Evolutionary conservation across 2,888 invertebrate species (phyloP).

Genomic region (Platerodrilus igneus): DNA sequence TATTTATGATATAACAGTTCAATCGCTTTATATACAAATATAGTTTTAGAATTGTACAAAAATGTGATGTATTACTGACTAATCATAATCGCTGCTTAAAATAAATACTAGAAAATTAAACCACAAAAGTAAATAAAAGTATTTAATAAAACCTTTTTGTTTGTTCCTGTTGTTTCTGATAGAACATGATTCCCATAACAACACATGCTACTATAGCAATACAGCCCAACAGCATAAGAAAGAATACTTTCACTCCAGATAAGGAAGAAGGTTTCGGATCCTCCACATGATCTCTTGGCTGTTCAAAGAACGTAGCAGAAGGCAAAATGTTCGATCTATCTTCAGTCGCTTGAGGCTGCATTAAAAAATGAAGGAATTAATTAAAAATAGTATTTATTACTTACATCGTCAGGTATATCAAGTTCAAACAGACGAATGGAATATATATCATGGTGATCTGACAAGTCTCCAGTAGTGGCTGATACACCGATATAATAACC

Average conservation of each 20-base stretch:
- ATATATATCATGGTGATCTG: conserved; percentile 93
- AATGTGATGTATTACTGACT: not conserved
- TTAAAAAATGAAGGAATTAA: conserved; percentile 22
- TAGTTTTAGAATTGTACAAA: not conserved
- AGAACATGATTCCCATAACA: conserved; percentile 86
- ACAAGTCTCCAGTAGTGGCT: conserved; percentile 94
- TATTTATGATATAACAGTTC: too few relatives aligned
- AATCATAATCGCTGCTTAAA: not conserved
- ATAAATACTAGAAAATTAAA: too few relatives aligned
- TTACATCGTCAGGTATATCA: conserved; percentile 67
- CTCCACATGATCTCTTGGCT: conserved; percentile 86
- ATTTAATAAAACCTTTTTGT: conserved; percentile 77
- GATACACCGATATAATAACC: conserved; percentile 93
- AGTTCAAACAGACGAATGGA: conserved; percentile 90
- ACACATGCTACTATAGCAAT: conserved; percentile 77
- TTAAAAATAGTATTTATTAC: conserved; percentile 25
- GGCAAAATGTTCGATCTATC: conserved; percentile 83
- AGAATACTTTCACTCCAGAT: conserved; percentile 87
- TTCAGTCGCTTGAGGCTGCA: conserved; percentile 58
- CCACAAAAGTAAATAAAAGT: conserved; percentile 1
- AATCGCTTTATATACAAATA: too few relatives aligned
- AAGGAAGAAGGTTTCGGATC: conserved; percentile 80
- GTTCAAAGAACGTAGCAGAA: conserved; percentile 82
- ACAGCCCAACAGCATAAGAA: conserved; percentile 79
- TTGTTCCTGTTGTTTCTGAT: conserved; percentile 87